phyloP scores from a whole-genome alignment of 1,140 invertebrate species.

The Penaeus vannamei region DNA sequence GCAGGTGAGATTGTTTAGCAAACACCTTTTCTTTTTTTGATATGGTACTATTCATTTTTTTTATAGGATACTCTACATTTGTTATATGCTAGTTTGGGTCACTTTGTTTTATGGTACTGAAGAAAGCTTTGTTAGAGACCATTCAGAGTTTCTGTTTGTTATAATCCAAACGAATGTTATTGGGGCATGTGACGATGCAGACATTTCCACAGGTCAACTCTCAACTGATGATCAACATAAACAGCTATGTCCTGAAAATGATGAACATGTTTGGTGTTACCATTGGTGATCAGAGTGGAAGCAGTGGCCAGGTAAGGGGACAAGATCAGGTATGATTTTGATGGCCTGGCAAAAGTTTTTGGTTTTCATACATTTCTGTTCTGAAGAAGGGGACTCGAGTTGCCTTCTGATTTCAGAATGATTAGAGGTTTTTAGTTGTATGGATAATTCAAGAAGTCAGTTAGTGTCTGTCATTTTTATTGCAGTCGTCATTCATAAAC shows the following conservation, averaged over 20 bases:
- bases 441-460: too few relatives aligned
- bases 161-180: background rate
- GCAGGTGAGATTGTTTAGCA: conserved; percentile 76
- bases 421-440: too few relatives aligned
- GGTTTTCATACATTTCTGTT: too few relatives aligned
- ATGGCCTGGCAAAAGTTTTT: too few relatives aligned
- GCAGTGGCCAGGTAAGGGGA: conserved; percentile 75
- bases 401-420: too few relatives aligned
- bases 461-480: too few relatives aligned
- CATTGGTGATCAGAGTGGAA: conserved; percentile 74
- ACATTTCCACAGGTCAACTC: conserved; percentile 70
- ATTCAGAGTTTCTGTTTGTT: background rate
- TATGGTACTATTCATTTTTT: background rate
- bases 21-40: background rate
- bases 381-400: too few relatives aligned
- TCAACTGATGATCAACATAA: conserved; percentile 74
- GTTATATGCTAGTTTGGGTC: too few relatives aligned
- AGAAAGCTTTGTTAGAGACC: background rate
- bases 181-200: background rate
- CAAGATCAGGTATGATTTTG: too few relatives aligned
- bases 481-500: too few relatives aligned
- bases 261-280: conserved; percentile 89
- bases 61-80: too few relatives aligned
- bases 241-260: conserved; percentile 86
- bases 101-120: too few relatives aligned